Evolutionary conservation across 2,888 invertebrate genomes (phyloP).

Genomic region (Ochlodes sylvanus): DNA sequence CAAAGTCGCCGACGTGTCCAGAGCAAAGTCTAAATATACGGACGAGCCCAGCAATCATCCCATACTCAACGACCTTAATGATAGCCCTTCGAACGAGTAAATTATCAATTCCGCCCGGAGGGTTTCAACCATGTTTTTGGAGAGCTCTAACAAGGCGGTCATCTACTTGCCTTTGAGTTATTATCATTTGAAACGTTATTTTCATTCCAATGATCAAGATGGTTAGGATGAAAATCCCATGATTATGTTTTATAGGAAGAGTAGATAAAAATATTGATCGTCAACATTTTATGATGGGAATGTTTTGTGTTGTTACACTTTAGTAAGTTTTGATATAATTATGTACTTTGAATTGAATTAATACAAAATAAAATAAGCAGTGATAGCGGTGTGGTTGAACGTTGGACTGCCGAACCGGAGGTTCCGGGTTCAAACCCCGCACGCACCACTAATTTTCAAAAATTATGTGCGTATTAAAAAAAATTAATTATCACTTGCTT

Average conservation of each 20-base stretch:
- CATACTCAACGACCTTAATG: conserved; percentile 76
- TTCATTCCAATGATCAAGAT: conserved; percentile 48
- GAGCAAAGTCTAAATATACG: conserved; percentile 67
- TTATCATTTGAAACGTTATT: conserved; percentile 51
- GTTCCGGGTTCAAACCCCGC: too few relatives aligned
- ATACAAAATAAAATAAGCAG: too few relatives aligned
- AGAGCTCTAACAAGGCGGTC: conserved; percentile 73
- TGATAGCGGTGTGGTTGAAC: too few relatives aligned
- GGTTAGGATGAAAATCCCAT: conserved; percentile 16
- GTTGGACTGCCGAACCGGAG: too few relatives aligned
- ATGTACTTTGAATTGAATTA: too few relatives aligned
- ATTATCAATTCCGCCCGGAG: conserved; percentile 83
- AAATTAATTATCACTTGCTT: too few relatives aligned
- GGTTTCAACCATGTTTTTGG: conserved; percentile 74
- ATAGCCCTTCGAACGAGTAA: conserved; percentile 82
- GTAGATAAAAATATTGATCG: conserved; percentile 6
- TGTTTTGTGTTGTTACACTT: too few relatives aligned
- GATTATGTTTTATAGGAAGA: not conserved
- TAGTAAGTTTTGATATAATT: too few relatives aligned
- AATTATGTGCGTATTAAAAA: too few relatives aligned
- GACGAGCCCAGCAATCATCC: conserved; percentile 78
- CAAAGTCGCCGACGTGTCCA: conserved; percentile 64
- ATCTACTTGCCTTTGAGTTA: conserved; percentile 59
- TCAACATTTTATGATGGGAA: conserved; percentile 11
- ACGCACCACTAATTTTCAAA: too few relatives aligned